Evolutionary conservation across 92 coral and sea anemone species (phyloP), one percentile per base, ranked within the genome.

Genomic region (Umimayanthus chanpuru): DNA sequence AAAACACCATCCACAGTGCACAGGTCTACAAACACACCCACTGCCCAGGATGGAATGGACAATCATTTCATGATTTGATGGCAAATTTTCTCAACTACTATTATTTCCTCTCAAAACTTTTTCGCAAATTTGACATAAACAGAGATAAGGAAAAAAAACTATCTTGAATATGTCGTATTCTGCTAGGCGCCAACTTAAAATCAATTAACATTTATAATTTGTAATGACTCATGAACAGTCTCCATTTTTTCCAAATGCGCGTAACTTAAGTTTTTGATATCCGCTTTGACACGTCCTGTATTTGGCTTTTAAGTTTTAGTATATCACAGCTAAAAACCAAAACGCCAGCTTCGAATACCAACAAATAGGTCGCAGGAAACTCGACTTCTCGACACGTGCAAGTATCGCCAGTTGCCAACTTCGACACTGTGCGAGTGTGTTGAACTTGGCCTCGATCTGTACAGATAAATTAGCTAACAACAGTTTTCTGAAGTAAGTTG

Each of bases 371-470:
- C 58, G 28, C 40, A 15, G 66, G 40, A 10, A 55, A 8, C 67
- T 81, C 53, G 39, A 40, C 18, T 76, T 41, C 26, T 10, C 58
- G 25, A 58, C 85, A 81, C 85, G 85, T 81, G 85, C 85, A 81
- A 58, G 56, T 41, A 6, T 30, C 14, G 5, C 7, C 10, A 80
- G 20, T 30, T 55, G 50, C 8, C 43, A 58, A 5, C 21, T 56
- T 79, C 21, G 11, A 50, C 36, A 14, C 0, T 1, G n/a, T n/a
- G n/a, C n/a, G n/a, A 32, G 1, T 32, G 36, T 32, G 36, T 32
- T 2, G 36, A 32, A 20, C 49, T 38, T 9, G n/a, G 32, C 32
- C 16, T 18, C 16, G 10, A 21, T 61, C 68, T 20, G 23, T 3
- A 72, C 15, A 16, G 6, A 3, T 6, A 11, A 11, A 76, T 21